phyloP scores from a whole-genome alignment of 1,140 invertebrate genomes.

The Bombus picipes region DNA sequence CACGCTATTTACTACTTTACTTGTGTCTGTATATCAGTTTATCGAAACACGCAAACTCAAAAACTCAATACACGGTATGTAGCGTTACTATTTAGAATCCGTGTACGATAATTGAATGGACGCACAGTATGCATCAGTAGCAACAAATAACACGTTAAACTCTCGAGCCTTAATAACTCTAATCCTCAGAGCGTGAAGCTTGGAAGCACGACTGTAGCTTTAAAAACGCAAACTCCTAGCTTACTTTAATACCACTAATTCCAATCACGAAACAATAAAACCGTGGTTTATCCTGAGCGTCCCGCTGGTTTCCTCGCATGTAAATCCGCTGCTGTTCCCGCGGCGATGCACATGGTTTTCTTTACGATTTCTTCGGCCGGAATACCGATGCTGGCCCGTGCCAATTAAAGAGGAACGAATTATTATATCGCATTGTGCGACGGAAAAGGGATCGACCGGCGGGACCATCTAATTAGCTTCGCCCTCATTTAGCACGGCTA shows the following conservation, averaged over 20 bases:
- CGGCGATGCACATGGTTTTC: not conserved
- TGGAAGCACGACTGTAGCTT: not conserved
- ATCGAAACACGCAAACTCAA: no score
- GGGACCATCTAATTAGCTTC: slow-evolving; percentile 49
- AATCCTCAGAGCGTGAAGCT: no score
- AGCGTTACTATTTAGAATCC: not conserved
- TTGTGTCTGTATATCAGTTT: no score
- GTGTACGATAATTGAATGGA: no score
- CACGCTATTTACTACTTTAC: no score
- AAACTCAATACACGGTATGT: not conserved
- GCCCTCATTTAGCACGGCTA: slow-evolving; percentile 47
- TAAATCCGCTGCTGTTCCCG: slow-evolving; percentile 4
- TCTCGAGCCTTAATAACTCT: no score
- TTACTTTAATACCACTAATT: not conserved
- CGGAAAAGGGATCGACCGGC: slow-evolving; percentile 40
- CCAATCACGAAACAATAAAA: not conserved
- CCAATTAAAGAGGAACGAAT: slow-evolving; percentile 55
- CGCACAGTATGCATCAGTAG: no score
- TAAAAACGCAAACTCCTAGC: not conserved
- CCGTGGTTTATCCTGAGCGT: not conserved
- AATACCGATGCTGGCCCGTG: slow-evolving; percentile 13
- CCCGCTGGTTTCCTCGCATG: not conserved
- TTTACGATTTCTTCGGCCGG: slow-evolving; percentile 26
- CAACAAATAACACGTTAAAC: not conserved
- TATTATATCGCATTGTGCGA: slow-evolving; percentile 58